phyloP scores from a whole-genome alignment of 2,888 invertebrate genomes.

The Aspidiotus destructor region DNA sequence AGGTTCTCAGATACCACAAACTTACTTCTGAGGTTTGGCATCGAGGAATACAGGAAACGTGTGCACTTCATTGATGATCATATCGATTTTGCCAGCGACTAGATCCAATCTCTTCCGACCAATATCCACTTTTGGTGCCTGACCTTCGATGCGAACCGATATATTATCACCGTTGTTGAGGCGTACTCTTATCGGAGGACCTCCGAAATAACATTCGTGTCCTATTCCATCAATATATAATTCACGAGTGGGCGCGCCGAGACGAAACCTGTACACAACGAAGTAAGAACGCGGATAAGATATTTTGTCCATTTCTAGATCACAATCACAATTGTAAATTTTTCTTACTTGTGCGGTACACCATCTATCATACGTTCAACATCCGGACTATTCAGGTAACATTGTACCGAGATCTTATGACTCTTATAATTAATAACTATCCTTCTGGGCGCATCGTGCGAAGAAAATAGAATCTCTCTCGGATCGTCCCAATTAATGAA shows the following conservation, averaged over 20 bases:
- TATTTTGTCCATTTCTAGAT: neutral
- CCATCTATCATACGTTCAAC: slow-evolving; percentile 65
- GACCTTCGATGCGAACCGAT: slow-evolving; percentile 73
- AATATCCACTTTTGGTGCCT: slow-evolving; percentile 87
- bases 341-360: slow-evolving; percentile 49
- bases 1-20: slow-evolving; percentile 6
- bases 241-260: slow-evolving; percentile 87
- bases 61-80: slow-evolving; percentile 65
- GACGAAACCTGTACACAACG: slow-evolving; percentile 52
- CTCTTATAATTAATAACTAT: slow-evolving; percentile 66
- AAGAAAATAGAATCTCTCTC: slow-evolving; percentile 60
- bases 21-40: slow-evolving; percentile 63
- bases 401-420: slow-evolving; percentile 43
- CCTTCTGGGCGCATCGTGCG: slow-evolving; percentile 66
- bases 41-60: slow-evolving; percentile 73
- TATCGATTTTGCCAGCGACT: slow-evolving; percentile 71
- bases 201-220: slow-evolving; percentile 88
- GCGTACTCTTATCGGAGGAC: slow-evolving; percentile 71
- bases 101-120: slow-evolving; percentile 69
- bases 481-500: slow-evolving; percentile 80
- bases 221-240: slow-evolving; percentile 78
- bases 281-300: neutral
- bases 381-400: slow-evolving; percentile 43
- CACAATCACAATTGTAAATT: neutral
- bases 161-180: slow-evolving; percentile 64